Evolutionary conservation across 1,140 invertebrate species (phyloP), one percentile per base, ranked within the genome.

Genomic region (Acromyrmex heyeri): DNA sequence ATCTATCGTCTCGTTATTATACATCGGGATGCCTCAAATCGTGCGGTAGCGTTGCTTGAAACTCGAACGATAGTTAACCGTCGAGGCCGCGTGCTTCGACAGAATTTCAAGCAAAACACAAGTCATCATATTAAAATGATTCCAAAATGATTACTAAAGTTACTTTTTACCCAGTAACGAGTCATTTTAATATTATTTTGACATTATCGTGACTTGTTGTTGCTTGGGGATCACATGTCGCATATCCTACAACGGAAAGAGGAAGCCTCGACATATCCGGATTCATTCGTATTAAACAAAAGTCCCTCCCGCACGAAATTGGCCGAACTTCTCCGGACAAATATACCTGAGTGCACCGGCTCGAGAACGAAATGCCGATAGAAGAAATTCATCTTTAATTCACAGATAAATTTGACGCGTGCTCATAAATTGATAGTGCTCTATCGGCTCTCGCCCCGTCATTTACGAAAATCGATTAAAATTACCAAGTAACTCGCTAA

Each of bases 401-500:
- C 44, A 44, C 76, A 6, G 61, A 12, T 34, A 50, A 38, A 30
- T 55, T 55, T 61, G 57, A 44, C 21, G 64, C 30, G 48, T 34
- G 27, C n/a, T 44, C 10, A 65, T 18, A 2, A 55, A 55, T 21
- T 48, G 62, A 21, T 48, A 0, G 1, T 30, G 30, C 12, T 24
- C 18, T 7, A 8, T 57, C 50, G n/a, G 62, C 34, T 53, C 48
- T 76, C 65, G 61, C 38, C 70, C 34, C 18, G n/a, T 67, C 16
- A 57, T 90, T 90, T 87, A 86, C 70, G 27, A 88, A 89, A 91
- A 87, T 89, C 64, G 59, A 86, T 88, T 34, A 86, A 90, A 90
- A 88, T 87, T 87, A 90, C 59, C 64, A 87, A 81, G 77, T 91
- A 86, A 87, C 62, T 89, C 59, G 61, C 73, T 92, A 92, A 89